phyloP scores from a whole-genome alignment of 2,888 invertebrate species.

The Schrankia costaestrigalis region DNA sequence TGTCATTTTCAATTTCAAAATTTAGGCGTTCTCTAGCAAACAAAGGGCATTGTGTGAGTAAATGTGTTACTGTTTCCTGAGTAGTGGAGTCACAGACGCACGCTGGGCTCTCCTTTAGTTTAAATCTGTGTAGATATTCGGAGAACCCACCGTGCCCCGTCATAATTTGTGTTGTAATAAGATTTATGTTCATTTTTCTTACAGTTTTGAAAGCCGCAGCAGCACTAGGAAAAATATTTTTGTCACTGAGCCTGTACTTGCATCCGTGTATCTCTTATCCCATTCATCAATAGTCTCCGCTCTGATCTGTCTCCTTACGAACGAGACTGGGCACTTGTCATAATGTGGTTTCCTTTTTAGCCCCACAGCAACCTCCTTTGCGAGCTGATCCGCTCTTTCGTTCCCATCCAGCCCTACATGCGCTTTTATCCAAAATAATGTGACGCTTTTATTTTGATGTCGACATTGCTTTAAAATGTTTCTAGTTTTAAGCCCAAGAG shows the following conservation, averaged over 20 bases:
- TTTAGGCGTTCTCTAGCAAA: background rate
- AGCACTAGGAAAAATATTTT: background rate
- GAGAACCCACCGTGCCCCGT: constrained; percentile 9
- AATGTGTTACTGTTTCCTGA: background rate
- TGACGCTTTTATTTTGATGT: too few relatives aligned
- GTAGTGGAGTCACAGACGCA: constrained; percentile 5
- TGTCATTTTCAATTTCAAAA: background rate
- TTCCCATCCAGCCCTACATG: background rate
- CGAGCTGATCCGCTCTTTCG: background rate
- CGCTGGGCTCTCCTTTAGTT: constrained; percentile 10
- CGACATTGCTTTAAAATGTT: background rate
- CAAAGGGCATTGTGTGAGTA: background rate
- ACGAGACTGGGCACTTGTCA: background rate
- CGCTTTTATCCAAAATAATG: background rate
- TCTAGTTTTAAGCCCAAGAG: background rate
- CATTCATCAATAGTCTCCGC: background rate
- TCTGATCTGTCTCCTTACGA: background rate
- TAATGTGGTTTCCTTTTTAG: background rate
- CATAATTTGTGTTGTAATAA: background rate
- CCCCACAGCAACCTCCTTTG: background rate
- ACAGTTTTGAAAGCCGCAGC: background rate
- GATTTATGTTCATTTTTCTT: background rate
- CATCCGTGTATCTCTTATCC: background rate
- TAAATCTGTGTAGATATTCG: constrained; percentile 8
- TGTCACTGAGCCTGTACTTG: background rate